These are phyloP conservation scores for Chouioia cunea DNA, from an alignment of 2,888 invertebrate species.

Conservation along the genomic window DNA sequence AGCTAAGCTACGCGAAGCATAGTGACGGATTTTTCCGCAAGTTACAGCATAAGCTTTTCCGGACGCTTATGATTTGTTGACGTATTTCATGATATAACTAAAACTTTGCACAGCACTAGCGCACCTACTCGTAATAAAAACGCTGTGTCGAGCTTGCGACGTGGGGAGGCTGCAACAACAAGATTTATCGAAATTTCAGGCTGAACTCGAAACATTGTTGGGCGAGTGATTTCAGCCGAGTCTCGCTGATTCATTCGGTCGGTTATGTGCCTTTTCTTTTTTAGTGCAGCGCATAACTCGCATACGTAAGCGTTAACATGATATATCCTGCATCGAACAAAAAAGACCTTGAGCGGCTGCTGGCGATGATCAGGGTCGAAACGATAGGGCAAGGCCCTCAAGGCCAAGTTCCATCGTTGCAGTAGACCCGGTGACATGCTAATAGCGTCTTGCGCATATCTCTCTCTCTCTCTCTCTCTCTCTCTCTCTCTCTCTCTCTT, in stretches of 20 bases:
- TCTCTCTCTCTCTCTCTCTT: background rate
- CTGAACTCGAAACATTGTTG: no score
- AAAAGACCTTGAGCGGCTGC: constrained; percentile 54
- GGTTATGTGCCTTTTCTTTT: no score
- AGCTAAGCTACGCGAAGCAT: constrained; percentile 16
- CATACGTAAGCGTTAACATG: constrained; percentile 4
- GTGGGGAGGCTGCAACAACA: no score
- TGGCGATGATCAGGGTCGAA: constrained; percentile 52
- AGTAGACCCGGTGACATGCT: constrained; percentile 47
- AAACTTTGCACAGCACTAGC: no score
- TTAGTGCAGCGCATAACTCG: no score
- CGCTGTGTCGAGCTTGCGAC: no score
- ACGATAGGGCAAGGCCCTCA: constrained; percentile 59
- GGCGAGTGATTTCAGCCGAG: no score
- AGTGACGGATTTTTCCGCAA: constrained; percentile 32
- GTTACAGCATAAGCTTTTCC: background rate
- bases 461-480: background rate
- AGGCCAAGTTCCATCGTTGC: constrained; percentile 49
- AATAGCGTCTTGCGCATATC: constrained; percentile 37
- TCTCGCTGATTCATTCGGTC: no score
- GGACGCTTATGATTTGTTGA: no score
- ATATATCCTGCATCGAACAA: constrained; percentile 54
- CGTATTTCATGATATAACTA: no score
- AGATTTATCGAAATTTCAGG: no score
- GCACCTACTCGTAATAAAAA: no score